Evolutionary conservation across 2,113 vertebrate species (phyloP).

Genomic region (Phalacrocorax carbo): DNA sequence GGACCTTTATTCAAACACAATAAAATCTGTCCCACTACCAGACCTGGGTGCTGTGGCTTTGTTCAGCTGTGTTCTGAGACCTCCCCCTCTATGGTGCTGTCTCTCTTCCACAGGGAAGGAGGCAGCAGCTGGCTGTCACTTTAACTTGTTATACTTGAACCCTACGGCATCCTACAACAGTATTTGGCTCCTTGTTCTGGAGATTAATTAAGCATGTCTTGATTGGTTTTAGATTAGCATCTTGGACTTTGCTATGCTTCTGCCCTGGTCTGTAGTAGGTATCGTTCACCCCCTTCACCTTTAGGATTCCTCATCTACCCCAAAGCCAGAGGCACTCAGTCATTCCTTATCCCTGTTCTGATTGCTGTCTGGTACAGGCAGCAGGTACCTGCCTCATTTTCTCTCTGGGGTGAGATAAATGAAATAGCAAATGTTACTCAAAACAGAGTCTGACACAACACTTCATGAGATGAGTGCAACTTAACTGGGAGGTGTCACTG

Average conservation of each 20-base stretch:
- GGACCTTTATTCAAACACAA: not conserved
- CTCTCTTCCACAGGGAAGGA: not conserved
- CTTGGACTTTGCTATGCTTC: not conserved
- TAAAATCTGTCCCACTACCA: not conserved
- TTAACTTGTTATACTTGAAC: not conserved
- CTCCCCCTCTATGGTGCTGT: fast-evolving
- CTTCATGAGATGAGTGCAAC: not conserved
- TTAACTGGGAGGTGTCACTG: not conserved
- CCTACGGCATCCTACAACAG: not conserved
- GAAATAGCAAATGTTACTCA: not conserved
- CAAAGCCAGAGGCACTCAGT: not conserved
- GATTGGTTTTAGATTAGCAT: not conserved
- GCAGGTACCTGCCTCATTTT: not conserved
- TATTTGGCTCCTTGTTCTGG: not conserved
- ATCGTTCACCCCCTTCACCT: not conserved
- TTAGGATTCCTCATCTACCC: not conserved
- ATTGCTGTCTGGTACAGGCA: not conserved
- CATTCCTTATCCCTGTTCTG: not conserved
- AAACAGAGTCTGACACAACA: not conserved
- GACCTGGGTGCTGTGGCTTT: not conserved
- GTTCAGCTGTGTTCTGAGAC: not conserved
- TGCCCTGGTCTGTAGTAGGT: not conserved
- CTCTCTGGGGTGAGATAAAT: not conserved
- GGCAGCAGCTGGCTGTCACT: not conserved
- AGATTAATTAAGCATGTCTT: not conserved